These are phyloP conservation scores for Pemphigus obesinymphae DNA, from an alignment of 1,140 invertebrate genomes.

Conservation along the genomic window DNA sequence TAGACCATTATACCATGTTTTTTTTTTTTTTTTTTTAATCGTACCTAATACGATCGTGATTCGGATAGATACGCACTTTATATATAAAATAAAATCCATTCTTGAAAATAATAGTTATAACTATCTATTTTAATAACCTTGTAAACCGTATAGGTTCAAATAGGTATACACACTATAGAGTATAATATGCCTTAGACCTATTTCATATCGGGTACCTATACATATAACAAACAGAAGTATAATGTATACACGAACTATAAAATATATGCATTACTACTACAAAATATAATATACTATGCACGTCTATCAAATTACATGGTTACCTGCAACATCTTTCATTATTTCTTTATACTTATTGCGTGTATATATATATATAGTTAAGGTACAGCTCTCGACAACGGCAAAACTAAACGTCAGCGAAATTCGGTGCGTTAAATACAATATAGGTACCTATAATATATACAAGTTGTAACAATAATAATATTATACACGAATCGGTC, in stretches of 20 bases:
- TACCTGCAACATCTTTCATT: too few relatives aligned
- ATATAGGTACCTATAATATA: neutral
- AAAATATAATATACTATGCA: neutral
- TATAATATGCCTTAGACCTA: too few relatives aligned
- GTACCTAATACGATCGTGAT: neutral
- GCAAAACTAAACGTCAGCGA: slow-evolving; percentile 13
- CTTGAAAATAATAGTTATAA: neutral
- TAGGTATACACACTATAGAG: neutral
- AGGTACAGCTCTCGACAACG: neutral
- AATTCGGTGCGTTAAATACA: neutral
- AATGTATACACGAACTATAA: neutral
- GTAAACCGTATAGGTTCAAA: neutral
- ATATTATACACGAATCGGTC: neutral
- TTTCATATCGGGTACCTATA: too few relatives aligned
- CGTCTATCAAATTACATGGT: neutral
- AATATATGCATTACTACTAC: neutral
- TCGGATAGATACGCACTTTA: too few relatives aligned
- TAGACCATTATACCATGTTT: neutral
- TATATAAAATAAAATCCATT: neutral
- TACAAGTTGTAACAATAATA: neutral
- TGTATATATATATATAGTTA: neutral
- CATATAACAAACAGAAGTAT: neutral
- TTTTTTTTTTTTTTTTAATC: neutral
- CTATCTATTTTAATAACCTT: slow-evolving; percentile 5
- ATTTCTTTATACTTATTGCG: neutral